Base-by-base conservation (phyloP, 2,888 invertebrate genomes). In the Agrochola litura region DNA sequence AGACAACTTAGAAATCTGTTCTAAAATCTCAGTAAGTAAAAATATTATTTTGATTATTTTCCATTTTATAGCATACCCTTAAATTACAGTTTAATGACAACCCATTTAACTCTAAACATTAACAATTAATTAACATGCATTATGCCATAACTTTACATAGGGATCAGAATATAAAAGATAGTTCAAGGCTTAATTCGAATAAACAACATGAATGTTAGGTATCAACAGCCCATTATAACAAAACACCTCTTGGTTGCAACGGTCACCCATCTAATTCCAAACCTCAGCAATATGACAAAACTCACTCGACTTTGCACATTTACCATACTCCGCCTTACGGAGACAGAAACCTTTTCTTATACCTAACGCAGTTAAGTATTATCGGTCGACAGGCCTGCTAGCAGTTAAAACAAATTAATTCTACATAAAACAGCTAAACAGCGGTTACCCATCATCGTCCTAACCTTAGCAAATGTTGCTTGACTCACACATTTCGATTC, bases 401-500 rank as follows among this genome's bases (percentile, higher is more conserved):
- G 95, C 93, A 93, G 94, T 94, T 95, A 95, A 92, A 94, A 91
- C 92, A 94, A 95, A 95, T 96, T 96, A 43, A 43, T 43, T 43
- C 10, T 43, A 43, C 2, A 1, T 43, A 43, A 30, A 10, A 43
- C 43, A 43, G 5, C 19, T 25, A 16, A 43, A 6, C 2, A 25
- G 6, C 5, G 43, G 25, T 43, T 9, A 41, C 64, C 41, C n/a
- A 64, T n/a, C 41, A 16, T 14, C 41, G 41, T 43, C 16, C 16
- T 16, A 64, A 64, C n/a, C n/a, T 41, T 14, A n/a, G 8, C 14
- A 64, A 64, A 41, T 41, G 0, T 64, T 41, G n/a, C 64, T 43
- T 64, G 16, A 25, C n/a, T 16, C 1, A 65, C 9, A 64, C n/a
- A 22, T 8, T 22, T n/a, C 4, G 37, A 37, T 37, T 37, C 37